Evolutionary conservation across 2,113 vertebrate genomes (phyloP), one percentile per base, ranked within the genome.

Genomic region (Melanerpes formicivorus): DNA sequence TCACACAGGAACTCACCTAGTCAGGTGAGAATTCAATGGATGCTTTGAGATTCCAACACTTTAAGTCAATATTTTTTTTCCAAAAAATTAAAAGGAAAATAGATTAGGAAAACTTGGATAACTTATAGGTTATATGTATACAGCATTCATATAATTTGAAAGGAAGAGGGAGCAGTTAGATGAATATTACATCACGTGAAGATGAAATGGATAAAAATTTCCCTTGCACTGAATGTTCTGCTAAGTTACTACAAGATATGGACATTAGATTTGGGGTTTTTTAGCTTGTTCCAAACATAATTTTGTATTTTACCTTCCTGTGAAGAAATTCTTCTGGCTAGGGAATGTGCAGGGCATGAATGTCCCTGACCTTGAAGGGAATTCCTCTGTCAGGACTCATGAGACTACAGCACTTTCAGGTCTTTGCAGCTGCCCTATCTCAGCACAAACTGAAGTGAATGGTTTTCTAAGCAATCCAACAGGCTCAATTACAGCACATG

Each of bases 291-390:
- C 29, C 42, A 1, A 1, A 17, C 6, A 10, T 65, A 1, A 3
- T 56, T 56, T 84, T 40, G 6, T 32, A 19, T 74, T 62, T 76
- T 71, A 77, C 18, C 26, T 90, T 88, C 82, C 37, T 64, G 48
- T 77, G 37, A 73, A 34, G 44, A 76, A 90, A 80, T 65, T 66
- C 15, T 76, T 79, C 26, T 87, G 78, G 16, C n/a, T 87, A 56
- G 42, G 48, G 26, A 89, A 87, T 80, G 29, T 63, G 50, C 34
- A 73, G 71, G 75, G 23, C 56, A 18, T 30, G 26, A 62, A 14
- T 65, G 32, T 46, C 55, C 34, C 63, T 92, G 90, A 84, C 60
- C 75, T 80, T 74, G 50, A 59, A 91, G 84, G 87, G 84, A 82
- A 73, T 89, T 96, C 84, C 67, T 85, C 76, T 89, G 60, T 74